Percentiles rank a stretch among this genome's conserved stretches.
phyloP scores from a whole-genome alignment of 2,888 invertebrate species.

The Neoscelio sp. region DNA sequence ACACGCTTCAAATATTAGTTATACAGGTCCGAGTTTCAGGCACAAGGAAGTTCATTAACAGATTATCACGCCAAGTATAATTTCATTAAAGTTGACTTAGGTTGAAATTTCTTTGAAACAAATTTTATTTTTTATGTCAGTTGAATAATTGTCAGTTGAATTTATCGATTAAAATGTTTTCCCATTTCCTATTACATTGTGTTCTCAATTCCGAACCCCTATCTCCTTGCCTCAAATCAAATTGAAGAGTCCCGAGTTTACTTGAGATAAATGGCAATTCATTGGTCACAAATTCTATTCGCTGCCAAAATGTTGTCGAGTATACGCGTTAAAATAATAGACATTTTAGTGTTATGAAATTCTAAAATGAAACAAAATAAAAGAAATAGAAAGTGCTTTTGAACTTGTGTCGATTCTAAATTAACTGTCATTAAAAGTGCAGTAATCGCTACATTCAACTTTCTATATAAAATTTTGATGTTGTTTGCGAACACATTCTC shows the following conservation, averaged over 20 bases:
- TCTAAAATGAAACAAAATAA: too few species aligned
- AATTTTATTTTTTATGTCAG: too few species aligned
- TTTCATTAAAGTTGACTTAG: too few species aligned
- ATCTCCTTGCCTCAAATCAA: conserved; percentile 18
- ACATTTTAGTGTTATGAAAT: too few species aligned
- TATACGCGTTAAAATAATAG: too few species aligned
- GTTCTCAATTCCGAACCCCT: conserved; percentile 21
- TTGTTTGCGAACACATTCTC: conserved; percentile 5
- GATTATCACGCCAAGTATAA: too few species aligned
- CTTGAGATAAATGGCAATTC: conserved; percentile 11
- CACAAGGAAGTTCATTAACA: conserved; percentile 8
- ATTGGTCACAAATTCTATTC: too few species aligned
- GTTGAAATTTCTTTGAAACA: too few species aligned
- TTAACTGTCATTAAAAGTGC: background rate
- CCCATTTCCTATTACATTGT: conserved; percentile 11
- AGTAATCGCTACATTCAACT: conserved; percentile 16
- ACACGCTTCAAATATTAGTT: conserved; percentile 21
- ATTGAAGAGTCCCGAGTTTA: conserved; percentile 11
- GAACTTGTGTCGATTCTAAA: background rate
- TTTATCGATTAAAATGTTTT: conserved; percentile 1
- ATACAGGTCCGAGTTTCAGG: background rate
- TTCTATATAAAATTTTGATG: conserved; percentile 17
- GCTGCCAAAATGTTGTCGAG: too few species aligned
- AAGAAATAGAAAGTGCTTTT: too few species aligned
- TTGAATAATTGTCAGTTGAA: conserved; percentile 4